phyloP scores from a whole-genome alignment of 2,888 invertebrate genomes.

The Hemithea aestivaria region DNA sequence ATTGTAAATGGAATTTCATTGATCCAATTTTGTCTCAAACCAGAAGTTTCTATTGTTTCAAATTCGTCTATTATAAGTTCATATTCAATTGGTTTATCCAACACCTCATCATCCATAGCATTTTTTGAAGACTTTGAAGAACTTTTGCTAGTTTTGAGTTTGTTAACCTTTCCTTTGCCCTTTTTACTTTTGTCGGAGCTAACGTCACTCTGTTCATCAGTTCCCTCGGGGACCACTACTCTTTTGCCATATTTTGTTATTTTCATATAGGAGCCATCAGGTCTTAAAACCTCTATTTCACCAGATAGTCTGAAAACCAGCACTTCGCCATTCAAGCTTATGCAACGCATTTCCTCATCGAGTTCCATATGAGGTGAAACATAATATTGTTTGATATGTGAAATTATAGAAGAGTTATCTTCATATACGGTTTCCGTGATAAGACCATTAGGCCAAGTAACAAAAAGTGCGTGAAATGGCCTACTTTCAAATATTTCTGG shows the following conservation, averaged over 20 bases:
- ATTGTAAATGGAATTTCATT: conserved; percentile 37
- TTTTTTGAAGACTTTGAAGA: conserved; percentile 45
- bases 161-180: conserved; percentile 40
- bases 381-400: conserved; percentile 63
- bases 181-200: conserved; percentile 51
- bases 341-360: conserved; percentile 60
- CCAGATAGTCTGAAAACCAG: conserved; percentile 54
- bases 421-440: conserved; percentile 61
- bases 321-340: conserved; percentile 65
- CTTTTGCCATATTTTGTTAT: conserved; percentile 52
- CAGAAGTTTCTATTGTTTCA: conserved; percentile 53
- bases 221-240: conserved; percentile 22
- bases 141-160: conserved; percentile 38
- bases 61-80: conserved; percentile 58
- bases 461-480: conserved; percentile 48
- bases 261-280: conserved; percentile 55
- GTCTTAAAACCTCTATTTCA: conserved; percentile 50
- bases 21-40: conserved; percentile 52
- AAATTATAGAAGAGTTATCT: conserved; percentile 47
- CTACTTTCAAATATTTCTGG: conserved; percentile 35
- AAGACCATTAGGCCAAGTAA: conserved; percentile 70
- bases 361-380: conserved; percentile 27
- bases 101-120: conserved; percentile 16
- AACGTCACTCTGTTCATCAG: conserved; percentile 36
- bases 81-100: conserved; percentile 35